Evolutionary conservation across 2,113 vertebrate genomes (phyloP).

Genomic region (Silurus meridionalis): DNA sequence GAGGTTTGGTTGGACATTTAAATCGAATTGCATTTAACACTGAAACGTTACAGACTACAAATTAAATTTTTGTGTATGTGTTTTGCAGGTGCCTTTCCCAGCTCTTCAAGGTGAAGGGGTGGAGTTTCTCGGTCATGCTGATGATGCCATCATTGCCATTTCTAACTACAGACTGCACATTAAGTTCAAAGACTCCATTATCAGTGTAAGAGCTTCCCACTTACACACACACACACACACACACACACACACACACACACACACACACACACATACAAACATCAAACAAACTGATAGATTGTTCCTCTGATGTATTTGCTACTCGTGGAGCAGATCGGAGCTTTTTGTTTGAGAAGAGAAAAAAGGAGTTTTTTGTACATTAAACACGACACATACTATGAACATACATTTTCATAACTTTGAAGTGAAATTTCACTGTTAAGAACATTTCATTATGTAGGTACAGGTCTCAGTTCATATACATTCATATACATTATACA

Average conservation of each 20-base stretch:
- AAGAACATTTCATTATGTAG: too few species aligned
- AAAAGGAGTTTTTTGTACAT: not conserved
- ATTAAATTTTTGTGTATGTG: conserved; percentile 19
- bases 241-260: not conserved
- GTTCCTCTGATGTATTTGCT: not conserved
- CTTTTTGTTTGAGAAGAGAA: not conserved
- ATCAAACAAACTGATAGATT: not conserved
- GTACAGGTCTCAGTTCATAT: too few species aligned
- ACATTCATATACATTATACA: too few species aligned
- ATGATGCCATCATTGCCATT: conserved; percentile 93
- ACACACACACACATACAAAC: not conserved
- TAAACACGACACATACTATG: not conserved
- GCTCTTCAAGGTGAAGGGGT: conserved; percentile 96
- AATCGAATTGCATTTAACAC: not conserved
- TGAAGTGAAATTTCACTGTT: not conserved
- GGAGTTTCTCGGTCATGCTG: conserved; percentile 91
- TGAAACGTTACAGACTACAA: not conserved
- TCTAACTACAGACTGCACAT: conserved; percentile 99
- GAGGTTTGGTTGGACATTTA: not conserved
- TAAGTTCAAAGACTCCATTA: conserved; percentile 96
- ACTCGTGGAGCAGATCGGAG: not conserved
- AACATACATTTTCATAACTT: not conserved
- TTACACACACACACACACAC: not conserved
- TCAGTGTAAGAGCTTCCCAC: conserved; percentile 83
- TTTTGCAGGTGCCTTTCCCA: conserved; percentile 88